These are phyloP conservation scores for Podabrus alpinus DNA, from an alignment of 2,888 invertebrate species.

Conservation along the genomic window DNA sequence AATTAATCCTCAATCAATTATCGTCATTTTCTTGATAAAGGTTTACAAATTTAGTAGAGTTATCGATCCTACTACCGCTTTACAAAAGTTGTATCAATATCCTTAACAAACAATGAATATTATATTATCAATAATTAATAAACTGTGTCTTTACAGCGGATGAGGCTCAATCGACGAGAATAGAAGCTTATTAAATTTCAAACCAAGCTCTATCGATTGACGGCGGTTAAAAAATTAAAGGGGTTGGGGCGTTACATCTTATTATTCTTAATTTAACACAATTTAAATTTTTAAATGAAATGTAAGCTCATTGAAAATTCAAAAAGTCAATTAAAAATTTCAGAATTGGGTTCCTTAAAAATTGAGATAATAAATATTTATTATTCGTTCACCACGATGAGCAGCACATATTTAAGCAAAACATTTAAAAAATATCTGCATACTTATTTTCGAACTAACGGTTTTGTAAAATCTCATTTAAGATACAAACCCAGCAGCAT, in stretches of 20 bases:
- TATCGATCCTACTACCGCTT: too few relatives aligned
- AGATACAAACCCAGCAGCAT: background rate
- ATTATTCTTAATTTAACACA: background rate
- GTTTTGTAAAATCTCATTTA: background rate
- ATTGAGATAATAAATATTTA: background rate
- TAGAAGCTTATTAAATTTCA: too few relatives aligned
- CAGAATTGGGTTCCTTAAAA: background rate
- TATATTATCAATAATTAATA: too few relatives aligned
- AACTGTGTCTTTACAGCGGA: too few relatives aligned
- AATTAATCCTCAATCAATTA: too few relatives aligned
- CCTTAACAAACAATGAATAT: too few relatives aligned
- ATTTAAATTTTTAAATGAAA: background rate
- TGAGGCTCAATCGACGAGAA: too few relatives aligned
- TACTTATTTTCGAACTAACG: background rate
- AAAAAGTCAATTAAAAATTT: background rate
- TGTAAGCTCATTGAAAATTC: background rate
- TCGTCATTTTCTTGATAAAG: too few relatives aligned
- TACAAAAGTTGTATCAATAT: too few relatives aligned
- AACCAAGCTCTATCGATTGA: too few relatives aligned
- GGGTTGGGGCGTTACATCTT: background rate
- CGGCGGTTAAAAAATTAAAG: background rate
- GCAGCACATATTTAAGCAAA: background rate
- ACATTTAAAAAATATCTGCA: background rate
- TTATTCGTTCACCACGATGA: background rate
- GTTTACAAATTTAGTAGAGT: too few relatives aligned